Evolutionary conservation across 1,140 invertebrate species (phyloP), one percentile per base, ranked within the genome.

Genomic region (Chionoecetes opilio): DNA sequence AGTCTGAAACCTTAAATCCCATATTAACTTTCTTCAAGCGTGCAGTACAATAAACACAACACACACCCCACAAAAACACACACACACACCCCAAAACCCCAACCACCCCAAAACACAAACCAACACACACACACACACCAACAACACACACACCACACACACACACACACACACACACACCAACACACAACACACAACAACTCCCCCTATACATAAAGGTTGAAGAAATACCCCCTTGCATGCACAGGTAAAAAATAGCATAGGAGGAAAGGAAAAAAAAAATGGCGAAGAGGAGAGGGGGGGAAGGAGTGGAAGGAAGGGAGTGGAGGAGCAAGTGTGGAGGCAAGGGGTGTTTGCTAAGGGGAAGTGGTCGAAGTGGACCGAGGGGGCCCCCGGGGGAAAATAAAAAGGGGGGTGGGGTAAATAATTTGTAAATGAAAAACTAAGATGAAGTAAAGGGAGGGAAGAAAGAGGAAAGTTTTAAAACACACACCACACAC

Each of bases 71-170:
- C 14, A n/a, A 90, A n/a, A 46, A 90, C 41, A 90, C 41, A 90
- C 41, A 90, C 41, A 90, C 41, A 90, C 41, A 90, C 41, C 41
- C 41, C 41, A 90, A n/a, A n/a, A n/a, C n/a, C n/a, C n/a, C n/a
- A n/a, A n/a, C n/a, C n/a, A n/a, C n/a, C n/a, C n/a, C n/a, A n/a
- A n/a, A n/a, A n/a, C n/a, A n/a, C n/a, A n/a, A n/a, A n/a, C n/a
- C 41, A 90, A n/a, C 41, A 90, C 88, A 90, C 41, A 90, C 41
- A 90, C 41, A 90, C 41, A 90, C 38, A 86, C 84, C 84, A 86
- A 31, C 32, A 31, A 86, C 31, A 86, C 11, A 86, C n/a, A n/a
- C n/a, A n/a, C n/a, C n/a, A n/a, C n/a, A n/a, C n/a, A n/a, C n/a
- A n/a, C n/a, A n/a, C n/a, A n/a, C n/a, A n/a, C n/a, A n/a, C 34